These are phyloP conservation scores for Cyanoderma ruficeps DNA, from an alignment of 2,113 vertebrate species.

Conservation along the genomic window DNA sequence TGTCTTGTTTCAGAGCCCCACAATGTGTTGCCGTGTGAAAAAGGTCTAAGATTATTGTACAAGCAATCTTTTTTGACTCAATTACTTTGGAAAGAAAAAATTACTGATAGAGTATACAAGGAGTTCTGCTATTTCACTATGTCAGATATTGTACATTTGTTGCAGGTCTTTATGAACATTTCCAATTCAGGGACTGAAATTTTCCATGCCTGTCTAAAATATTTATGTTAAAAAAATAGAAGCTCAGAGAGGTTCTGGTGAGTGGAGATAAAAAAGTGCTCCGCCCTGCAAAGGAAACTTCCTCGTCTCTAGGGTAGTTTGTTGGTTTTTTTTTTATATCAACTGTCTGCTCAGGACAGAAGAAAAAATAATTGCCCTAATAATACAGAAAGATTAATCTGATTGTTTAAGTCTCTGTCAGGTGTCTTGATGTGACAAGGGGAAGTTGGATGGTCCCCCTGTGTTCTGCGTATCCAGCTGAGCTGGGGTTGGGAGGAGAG, in stretches of 20 bases:
- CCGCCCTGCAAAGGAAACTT: neutral
- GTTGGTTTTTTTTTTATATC: neutral
- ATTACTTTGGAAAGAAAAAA: neutral
- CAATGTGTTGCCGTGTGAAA: neutral
- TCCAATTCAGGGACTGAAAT: neutral
- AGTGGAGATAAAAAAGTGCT: neutral
- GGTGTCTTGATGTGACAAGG: neutral
- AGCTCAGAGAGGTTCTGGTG: neutral
- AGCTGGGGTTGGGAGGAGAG: neutral
- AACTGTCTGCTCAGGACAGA: neutral
- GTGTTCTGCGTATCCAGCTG: neutral
- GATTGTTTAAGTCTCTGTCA: neutral
- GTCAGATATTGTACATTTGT: neutral
- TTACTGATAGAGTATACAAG: neutral
- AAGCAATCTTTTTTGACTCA: neutral
- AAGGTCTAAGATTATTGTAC: neutral
- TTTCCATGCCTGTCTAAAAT: neutral
- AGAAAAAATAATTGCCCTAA: neutral
- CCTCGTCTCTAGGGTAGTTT: neutral
- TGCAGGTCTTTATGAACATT: neutral
- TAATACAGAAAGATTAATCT: neutral
- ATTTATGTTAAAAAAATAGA: neutral
- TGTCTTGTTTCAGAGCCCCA: neutral
- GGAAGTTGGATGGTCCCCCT: neutral
- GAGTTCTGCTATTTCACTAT: neutral